Evolutionary conservation across 2,888 invertebrate genomes (phyloP), one percentile per base, ranked within the genome.

Genomic region (Rosalia funebris): DNA sequence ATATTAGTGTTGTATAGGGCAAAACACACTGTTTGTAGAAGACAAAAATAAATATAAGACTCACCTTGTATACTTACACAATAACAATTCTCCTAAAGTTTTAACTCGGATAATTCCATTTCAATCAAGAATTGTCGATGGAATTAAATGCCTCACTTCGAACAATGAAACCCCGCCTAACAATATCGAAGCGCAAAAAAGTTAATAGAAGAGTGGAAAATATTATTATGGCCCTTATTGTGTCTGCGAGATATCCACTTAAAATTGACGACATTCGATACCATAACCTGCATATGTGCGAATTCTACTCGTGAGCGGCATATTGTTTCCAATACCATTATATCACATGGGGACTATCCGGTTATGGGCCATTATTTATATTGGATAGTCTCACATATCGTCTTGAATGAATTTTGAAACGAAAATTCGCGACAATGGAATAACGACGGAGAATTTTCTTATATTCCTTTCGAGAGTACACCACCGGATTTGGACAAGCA

Each of bases 401-500:
- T 9, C 50, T 11, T 15, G 11, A 34, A 41, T 39, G 39, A 39
- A 41, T 37, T 15, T 41, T 37, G 19, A 25, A 37, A 39, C 39
- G n/a, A n/a, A 31, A 39, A 14, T 15, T n/a, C 14, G 12, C 14
- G 36, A 48, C 36, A 37, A 48, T 48, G 36, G 19, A 50, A 41
- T 39, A 50, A 50, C 50, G 37, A 34, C 4, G 39, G 36, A 48
- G 48, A 34, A n/a, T 39, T 50, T 50, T 41, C 39, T 57, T 48
- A 55, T 44, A 36, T 62, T 60, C 55, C 56, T 48, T 54, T 55
- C 47, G 15, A 63, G 45, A 57, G 41, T 46, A 46, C 56, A 47
- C 45, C 7, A 56, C 20, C 45, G 57, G 55, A 48, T 48, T 69
- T 68, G 65, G 57, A 57, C 66, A 68, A 67, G 71, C 69, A 70